phyloP scores from a whole-genome alignment of 1,140 invertebrate species.

The Sitobion miscanthi region DNA sequence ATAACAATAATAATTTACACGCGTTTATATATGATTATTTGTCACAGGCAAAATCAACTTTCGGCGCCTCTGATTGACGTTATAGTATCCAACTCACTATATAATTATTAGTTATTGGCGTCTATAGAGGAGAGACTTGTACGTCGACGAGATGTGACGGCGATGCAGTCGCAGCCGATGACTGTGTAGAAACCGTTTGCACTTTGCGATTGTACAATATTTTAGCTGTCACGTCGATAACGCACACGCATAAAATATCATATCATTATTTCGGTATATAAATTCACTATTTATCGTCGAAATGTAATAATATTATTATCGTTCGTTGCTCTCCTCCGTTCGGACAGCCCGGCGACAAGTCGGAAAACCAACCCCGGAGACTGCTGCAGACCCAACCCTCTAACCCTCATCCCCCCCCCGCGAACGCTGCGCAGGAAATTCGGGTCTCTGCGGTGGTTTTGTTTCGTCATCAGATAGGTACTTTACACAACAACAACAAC shows the following conservation, averaged over 20 bases:
- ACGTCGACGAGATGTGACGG: background rate
- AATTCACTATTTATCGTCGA: background rate
- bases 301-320: background rate
- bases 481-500: background rate
- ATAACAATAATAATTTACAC: too few species aligned
- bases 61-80: too few species aligned
- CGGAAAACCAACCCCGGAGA: conserved; percentile 1
- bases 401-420: background rate
- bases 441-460: background rate
- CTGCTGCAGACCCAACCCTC: background rate
- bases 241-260: background rate
- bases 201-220: background rate
- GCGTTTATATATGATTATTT: too few species aligned
- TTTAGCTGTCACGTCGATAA: background rate
- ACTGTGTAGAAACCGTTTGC: background rate
- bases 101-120: background rate
- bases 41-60: too few species aligned
- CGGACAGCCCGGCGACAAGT: background rate
- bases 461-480: background rate
- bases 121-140: too few species aligned
- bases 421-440: background rate
- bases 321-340: background rate
- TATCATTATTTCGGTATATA: background rate
- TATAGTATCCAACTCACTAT: too few species aligned
- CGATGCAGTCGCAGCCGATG: too few species aligned